Percentiles rank a stretch among this genome's conserved stretches.
Evolutionary conservation across 2,888 invertebrate species (phyloP).

Genomic region (Cantharis rustica): DNA sequence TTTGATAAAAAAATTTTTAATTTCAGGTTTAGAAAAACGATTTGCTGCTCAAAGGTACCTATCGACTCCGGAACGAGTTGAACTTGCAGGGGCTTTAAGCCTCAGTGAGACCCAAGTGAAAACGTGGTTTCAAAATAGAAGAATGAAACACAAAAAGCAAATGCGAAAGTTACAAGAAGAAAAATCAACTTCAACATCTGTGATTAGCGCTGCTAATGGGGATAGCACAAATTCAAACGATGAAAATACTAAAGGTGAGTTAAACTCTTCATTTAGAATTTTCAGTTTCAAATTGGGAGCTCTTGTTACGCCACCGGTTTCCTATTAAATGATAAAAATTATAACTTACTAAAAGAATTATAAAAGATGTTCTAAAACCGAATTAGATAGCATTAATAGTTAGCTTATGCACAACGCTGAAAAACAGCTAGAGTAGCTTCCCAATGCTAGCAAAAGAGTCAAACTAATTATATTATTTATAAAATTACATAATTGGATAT

Average conservation of each 20-base stretch:
- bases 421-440: too few relatives aligned
- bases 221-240: constrained; percentile 9
- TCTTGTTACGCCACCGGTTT: too few relatives aligned
- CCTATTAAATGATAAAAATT: too few relatives aligned
- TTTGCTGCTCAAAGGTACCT: constrained; percentile 95
- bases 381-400: too few relatives aligned
- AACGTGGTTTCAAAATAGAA: constrained; percentile 97
- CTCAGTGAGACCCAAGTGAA: constrained; percentile 94
- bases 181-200: constrained; percentile 37
- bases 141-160: constrained; percentile 97
- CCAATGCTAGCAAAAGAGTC: too few relatives aligned
- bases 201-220: neutral
- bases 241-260: constrained; percentile 13
- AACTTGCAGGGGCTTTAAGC: constrained; percentile 88
- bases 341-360: too few relatives aligned
- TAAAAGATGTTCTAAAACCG: too few relatives aligned
- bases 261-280: neutral
- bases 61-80: constrained; percentile 94
- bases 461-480: too few relatives aligned
- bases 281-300: too few relatives aligned
- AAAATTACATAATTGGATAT: too few relatives aligned
- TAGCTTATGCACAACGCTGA: too few relatives aligned
- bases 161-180: constrained; percentile 71
- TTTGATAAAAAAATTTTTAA: neutral
- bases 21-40: constrained; percentile 84